Evolutionary conservation across 2,888 invertebrate species (phyloP).

Genomic region (Harpalus rufipes): DNA sequence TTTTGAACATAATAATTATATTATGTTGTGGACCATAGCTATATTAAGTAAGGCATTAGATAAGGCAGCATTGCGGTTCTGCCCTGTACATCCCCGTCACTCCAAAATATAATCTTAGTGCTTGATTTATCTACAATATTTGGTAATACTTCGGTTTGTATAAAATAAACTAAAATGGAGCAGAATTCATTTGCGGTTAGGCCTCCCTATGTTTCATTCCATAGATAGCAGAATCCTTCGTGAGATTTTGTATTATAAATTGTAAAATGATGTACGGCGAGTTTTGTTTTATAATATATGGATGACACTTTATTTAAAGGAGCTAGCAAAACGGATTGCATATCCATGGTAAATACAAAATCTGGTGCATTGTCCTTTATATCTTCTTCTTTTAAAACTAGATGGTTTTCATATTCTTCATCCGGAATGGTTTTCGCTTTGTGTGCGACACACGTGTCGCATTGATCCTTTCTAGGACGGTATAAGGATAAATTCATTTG

Average conservation of each 20-base stretch:
- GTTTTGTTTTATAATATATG: constrained; percentile 7
- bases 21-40: not conserved
- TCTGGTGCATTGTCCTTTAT: not conserved
- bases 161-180: not conserved
- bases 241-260: constrained; percentile 1
- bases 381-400: too few relatives aligned
- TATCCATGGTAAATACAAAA: not conserved
- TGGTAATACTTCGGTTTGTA: constrained; percentile 10
- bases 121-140: not conserved
- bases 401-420: not conserved
- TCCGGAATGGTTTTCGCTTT: not conserved
- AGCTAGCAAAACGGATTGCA: not conserved
- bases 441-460: not conserved
- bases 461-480: not conserved
- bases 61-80: not conserved
- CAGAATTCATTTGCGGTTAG: constrained; percentile 5
- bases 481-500: not conserved
- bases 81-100: constrained; percentile 16
- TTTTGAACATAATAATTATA: not conserved
- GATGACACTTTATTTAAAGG: not conserved
- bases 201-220: constrained; percentile 1
- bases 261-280: not conserved
- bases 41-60: not conserved
- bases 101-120: not conserved
- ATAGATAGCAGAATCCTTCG: not conserved